phyloP scores from a whole-genome alignment of 2,888 invertebrate genomes.

The Aleiodes leptofemur region DNA sequence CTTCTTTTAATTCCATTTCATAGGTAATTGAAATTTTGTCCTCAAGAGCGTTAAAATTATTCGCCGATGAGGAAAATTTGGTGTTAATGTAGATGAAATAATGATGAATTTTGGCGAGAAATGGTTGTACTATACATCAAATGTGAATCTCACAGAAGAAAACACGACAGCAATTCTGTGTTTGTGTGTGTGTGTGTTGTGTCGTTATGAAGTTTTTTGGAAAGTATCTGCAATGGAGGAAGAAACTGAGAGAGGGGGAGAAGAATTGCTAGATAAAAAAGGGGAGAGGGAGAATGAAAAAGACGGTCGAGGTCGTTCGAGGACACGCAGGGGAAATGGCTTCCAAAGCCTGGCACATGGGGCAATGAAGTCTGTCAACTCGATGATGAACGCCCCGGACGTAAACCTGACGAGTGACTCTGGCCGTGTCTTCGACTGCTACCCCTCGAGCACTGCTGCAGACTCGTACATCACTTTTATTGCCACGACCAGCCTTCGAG shows the following conservation, averaged over 20 bases:
- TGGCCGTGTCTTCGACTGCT: slow-evolving; percentile 62
- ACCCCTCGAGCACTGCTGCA: slow-evolving; percentile 55
- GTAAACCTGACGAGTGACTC: slow-evolving; percentile 71
- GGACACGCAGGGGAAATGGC: slow-evolving; percentile 63
- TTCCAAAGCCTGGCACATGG: slow-evolving; percentile 54
- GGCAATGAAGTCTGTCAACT: slow-evolving; percentile 70
- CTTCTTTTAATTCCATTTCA: no score
- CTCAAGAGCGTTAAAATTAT: no score
- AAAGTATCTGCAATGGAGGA: slow-evolving; percentile 10
- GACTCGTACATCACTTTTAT: slow-evolving; percentile 69
- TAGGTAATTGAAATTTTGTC: no score
- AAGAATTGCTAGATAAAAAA: not conserved
- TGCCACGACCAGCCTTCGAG: slow-evolving; percentile 56
- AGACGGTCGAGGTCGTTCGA: slow-evolving; percentile 58
- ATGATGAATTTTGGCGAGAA: no score
- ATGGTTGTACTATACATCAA: no score
- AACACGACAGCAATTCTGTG: no score
- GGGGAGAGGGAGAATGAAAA: slow-evolving; percentile 9
- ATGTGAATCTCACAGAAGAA: no score
- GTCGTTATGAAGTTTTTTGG: no score
- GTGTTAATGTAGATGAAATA: no score
- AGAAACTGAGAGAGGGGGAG: slow-evolving; percentile 41
- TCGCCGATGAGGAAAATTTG: no score
- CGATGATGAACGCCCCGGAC: slow-evolving; percentile 69
- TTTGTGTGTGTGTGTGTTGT: no score